Conservation (phyloP, 2,797 vertebrate genomes). For the Acanthis flammea region DNA sequence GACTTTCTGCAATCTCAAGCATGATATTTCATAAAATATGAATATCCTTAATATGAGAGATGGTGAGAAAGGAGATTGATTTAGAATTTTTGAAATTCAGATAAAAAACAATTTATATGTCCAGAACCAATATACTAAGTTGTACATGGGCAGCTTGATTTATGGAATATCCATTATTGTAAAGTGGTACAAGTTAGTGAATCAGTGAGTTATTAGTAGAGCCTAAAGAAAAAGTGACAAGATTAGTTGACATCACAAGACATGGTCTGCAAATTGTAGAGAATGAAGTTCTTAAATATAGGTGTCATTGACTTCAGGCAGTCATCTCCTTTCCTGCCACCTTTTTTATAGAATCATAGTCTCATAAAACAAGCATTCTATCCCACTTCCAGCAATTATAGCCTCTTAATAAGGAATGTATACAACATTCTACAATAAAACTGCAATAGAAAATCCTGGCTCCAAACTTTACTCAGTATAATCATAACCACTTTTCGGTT, state of each 20-base stretch:
- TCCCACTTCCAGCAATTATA: not conserved
- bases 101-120: not conserved
- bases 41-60: not conserved
- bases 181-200: not conserved
- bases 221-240: not conserved
- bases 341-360: constrained; percentile 24
- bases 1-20: not conserved
- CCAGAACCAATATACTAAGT: not conserved
- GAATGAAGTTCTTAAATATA: not conserved
- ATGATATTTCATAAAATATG: not conserved
- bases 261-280: not conserved
- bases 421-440: constrained; percentile 18
- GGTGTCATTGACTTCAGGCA: not conserved
- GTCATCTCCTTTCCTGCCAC: not conserved
- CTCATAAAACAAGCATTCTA: constrained; percentile 24
- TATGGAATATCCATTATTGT: not conserved
- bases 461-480: constrained; percentile 6
- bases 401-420: constrained; percentile 1
- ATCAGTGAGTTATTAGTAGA: not conserved
- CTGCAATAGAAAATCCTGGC: not conserved
- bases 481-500: constrained; percentile 27
- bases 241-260: not conserved
- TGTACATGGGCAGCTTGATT: not conserved
- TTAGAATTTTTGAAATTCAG: not conserved
- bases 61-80: not conserved